Conservation (phyloP, 2,888 invertebrate species). For the Belgica antarctica region DNA sequence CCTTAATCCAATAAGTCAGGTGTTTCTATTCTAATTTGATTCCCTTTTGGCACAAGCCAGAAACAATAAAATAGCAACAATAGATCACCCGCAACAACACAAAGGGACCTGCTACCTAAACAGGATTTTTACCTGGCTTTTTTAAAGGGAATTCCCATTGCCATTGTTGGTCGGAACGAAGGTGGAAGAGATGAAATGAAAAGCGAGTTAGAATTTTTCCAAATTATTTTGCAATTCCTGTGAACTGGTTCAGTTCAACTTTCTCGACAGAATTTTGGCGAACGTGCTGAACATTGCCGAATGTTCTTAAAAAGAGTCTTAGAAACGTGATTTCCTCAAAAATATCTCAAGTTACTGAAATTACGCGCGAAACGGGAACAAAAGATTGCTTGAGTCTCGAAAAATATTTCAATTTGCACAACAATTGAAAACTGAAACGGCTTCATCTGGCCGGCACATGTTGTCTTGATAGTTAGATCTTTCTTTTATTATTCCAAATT, state of each 20-base stretch:
- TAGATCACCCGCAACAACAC: slow-evolving; percentile 31
- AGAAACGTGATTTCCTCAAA: background rate
- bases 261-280: background rate
- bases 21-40: slow-evolving; percentile 29
- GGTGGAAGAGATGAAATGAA: background rate
- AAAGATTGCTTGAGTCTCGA: background rate
- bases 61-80: slow-evolving; percentile 32
- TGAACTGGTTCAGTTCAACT: background rate
- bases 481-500: background rate
- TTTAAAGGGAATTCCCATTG: slow-evolving; percentile 6
- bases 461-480: background rate
- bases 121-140: background rate
- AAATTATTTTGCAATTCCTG: background rate
- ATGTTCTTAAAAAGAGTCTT: background rate
- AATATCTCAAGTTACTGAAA: background rate
- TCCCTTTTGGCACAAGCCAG: slow-evolving; percentile 39
- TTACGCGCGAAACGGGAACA: background rate
- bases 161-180: background rate
- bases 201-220: background rate
- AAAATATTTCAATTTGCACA: slow-evolving; percentile 2
- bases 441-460: slow-evolving; percentile 20
- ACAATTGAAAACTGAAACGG: slow-evolving; percentile 6
- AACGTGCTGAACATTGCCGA: background rate
- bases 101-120: slow-evolving; percentile 26
- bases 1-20: slow-evolving; percentile 33